phyloP scores from a whole-genome alignment of 2,797 vertebrate genomes.

The Aplochiton taeniatus region DNA sequence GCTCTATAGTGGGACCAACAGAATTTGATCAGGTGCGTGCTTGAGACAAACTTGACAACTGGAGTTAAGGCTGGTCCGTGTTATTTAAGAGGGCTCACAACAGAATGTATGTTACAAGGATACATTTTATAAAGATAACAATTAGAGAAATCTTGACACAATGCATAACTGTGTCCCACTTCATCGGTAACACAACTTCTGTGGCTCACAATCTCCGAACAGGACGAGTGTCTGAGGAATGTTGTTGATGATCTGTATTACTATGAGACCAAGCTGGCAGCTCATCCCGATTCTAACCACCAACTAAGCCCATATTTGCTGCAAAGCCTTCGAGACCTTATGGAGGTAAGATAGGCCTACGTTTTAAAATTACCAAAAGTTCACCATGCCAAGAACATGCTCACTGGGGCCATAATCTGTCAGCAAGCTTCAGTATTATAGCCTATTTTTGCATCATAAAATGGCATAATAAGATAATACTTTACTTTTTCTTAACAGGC shows the following conservation, averaged over 20 bases:
- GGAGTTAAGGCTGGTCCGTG: too few species aligned
- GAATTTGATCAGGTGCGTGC: constrained; percentile 61
- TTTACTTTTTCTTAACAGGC: constrained; percentile 54
- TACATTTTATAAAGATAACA: too few species aligned
- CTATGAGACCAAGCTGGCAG: constrained; percentile 54
- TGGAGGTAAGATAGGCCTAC: too few species aligned
- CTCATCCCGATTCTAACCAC: constrained; percentile 39
- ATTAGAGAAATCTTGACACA: too few species aligned
- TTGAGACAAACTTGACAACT: neutral
- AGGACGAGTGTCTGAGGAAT: constrained; percentile 65
- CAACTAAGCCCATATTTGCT: constrained; percentile 42
- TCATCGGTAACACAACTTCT: constrained; percentile 2
- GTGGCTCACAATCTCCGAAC: neutral
- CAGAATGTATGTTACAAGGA: too few species aligned
- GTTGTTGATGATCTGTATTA: constrained; percentile 64
- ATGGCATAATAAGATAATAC: neutral
- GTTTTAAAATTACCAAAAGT: neutral
- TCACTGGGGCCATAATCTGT: neutral
- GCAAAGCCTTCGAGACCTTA: constrained; percentile 54
- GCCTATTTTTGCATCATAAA: neutral
- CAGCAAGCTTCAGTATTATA: neutral
- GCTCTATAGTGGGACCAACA: constrained; percentile 34
- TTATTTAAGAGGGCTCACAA: neutral
- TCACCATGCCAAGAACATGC: neutral
- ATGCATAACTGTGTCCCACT: neutral